Evolutionary conservation across 2,113 vertebrate species (phyloP), one percentile per base, ranked within the genome.

Genomic region (Sarotherodon lohbergeri): DNA sequence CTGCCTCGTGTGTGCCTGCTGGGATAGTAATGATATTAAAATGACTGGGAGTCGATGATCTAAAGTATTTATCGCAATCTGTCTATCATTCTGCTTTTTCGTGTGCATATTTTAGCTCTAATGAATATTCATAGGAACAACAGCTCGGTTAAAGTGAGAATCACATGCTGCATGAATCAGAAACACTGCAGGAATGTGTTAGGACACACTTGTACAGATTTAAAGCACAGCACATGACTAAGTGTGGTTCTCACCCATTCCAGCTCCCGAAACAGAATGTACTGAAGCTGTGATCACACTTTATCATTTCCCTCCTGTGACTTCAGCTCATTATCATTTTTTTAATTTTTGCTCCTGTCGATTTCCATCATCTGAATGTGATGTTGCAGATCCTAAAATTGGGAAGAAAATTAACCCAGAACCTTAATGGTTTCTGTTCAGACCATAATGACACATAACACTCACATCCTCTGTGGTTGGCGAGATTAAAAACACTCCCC

Each of bases 81-180:
- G 73, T 78, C 73, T 32, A 2, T 78, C 46, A 78, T 78, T 52
- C 73, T 78, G 16, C 24, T 43, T 52, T 27, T 34, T 10, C 57
- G 9, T 27, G 17, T 43, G 36, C 71, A 78, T 86, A 46, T 78
- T 82, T 86, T 12, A 32, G 16, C 46, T 59, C 24, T 66, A 39
- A 85, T 83, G 16, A 89, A 82, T 91, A 89, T 86, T 92, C 48
- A 83, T 0, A 22, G 19, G 24, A 22, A 4, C 88, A 78, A 61
- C 79, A 57, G 73, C 81, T 92, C 39, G 7, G 48, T 61, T 56
- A 22, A 87, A 43, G 84, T 83, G 80, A 66, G 82, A 90, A 13
- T 10, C n/a, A 9, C 46, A 82, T 32, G 71, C 27, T 81, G 54
- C 71, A 16, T 57, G 29, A 80, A 52, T 83, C 32, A 78, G 24